These are phyloP conservation scores for Sebastes hubbsi DNA, from an alignment of 2,797 vertebrate species.

Conservation along the genomic window DNA sequence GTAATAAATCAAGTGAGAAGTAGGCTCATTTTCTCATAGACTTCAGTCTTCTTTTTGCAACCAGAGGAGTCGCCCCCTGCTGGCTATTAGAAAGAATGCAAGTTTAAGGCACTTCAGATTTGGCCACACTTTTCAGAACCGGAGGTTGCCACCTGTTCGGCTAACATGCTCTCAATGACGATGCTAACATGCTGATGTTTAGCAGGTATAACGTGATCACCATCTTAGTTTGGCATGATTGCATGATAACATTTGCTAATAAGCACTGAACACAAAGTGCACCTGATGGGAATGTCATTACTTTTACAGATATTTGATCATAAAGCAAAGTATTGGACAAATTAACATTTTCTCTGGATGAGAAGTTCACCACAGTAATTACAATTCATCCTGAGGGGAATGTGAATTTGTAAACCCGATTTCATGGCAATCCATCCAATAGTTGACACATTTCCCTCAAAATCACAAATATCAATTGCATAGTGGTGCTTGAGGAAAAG, in stretches of 20 bases:
- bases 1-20: no score
- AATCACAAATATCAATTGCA: neutral
- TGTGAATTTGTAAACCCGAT: neutral
- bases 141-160: no score
- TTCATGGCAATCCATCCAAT: neutral
- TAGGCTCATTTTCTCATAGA: no score
- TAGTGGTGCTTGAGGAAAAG: no score
- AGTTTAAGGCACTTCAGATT: no score
- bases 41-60: no score
- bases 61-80: no score
- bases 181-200: neutral
- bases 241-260: neutral
- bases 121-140: fast-evolving
- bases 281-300: neutral
- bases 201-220: neutral
- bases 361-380: neutral
- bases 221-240: neutral
- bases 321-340: neutral
- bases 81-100: no score
- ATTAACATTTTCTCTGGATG: neutral
- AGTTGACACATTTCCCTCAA: neutral
- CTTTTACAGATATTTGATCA: no score
- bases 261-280: neutral
- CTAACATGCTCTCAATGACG: neutral
- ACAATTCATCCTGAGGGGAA: neutral